These are phyloP conservation scores for Drosophila pseudotalamancana DNA, from an alignment of 2,888 invertebrate species.

Conservation along the genomic window DNA sequence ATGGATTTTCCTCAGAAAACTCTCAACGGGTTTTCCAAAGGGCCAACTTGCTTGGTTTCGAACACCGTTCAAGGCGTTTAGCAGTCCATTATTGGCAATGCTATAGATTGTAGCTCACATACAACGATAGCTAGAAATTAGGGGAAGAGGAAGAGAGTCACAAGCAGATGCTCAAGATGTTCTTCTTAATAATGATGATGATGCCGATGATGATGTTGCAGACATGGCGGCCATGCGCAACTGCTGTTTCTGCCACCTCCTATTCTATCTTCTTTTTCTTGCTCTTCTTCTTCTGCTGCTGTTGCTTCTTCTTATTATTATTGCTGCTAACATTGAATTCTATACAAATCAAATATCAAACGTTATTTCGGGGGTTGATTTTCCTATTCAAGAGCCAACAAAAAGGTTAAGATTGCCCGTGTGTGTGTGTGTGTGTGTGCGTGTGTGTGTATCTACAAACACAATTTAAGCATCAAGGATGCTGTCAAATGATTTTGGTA, in stretches of 20 bases:
- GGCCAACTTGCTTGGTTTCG: background rate
- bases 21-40: background rate
- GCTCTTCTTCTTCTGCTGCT: too few relatives aligned
- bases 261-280: too few relatives aligned
- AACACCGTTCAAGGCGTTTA: background rate
- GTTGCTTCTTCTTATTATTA: conserved; percentile 1
- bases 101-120: background rate
- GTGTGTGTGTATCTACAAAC: conserved; percentile 42
- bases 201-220: background rate
- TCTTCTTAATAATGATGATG: background rate
- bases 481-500: conserved; percentile 78
- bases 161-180: conserved; percentile 54
- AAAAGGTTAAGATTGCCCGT: conserved; percentile 43
- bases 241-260: conserved; percentile 1
- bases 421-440: conserved; percentile 1
- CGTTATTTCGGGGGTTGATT: conserved; percentile 69
- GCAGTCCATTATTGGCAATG: conserved; percentile 17
- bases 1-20: too few relatives aligned
- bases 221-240: conserved; percentile 43
- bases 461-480: conserved; percentile 68
- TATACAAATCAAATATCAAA: conserved; percentile 68
- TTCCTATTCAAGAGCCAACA: conserved; percentile 40
- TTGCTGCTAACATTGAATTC: conserved; percentile 34
- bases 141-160: conserved; percentile 3
- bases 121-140: conserved; percentile 10